Base-by-base conservation (phyloP, 2,888 invertebrate species). In the Brachylomia viminalis region DNA sequence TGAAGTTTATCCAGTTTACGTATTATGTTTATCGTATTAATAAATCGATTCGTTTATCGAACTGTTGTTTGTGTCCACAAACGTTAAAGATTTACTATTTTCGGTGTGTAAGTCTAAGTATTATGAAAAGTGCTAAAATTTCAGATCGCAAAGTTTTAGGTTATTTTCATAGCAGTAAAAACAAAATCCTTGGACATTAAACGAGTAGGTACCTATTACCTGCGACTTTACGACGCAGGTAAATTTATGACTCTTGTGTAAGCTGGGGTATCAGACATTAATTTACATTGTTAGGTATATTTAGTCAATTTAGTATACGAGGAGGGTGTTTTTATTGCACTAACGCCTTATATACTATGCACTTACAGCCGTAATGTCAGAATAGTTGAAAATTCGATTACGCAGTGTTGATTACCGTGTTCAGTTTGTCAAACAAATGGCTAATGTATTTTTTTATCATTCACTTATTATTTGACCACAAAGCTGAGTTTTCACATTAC, bases 241-340 rank as follows among this genome's bases (percentile, higher is more conserved):
- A 59, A 72, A 11, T 58, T 58, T 15, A 59, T 68, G 23, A 49
- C 13, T 56, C 23, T 47, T 49, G 33, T 72, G 67, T 69, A 61
- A 38, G n/a, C 49, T 45, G 20, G 0, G 15, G 3, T 58, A 62
- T 47, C 42, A 64, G 56, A 59, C 70, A 59, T 58, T 42, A n/a
- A 66, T 74, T 33, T 54, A 75, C 58, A 62, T 75, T 47, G 68
- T 66, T 23, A 47, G 13, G 54, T 56, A 65, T 61, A 83, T 79
- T 79, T 80, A 76, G 27, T 7, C 80, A 65, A 80, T 75, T 76
- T 65, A 52, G n/a, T 30, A 56, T 27, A 69, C 71, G 80, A 52
- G 13, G 42, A 49, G 17, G 15, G 7, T 27, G 47, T 47, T 58
- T 47, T 69, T 58, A 17, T 33, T 33, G 15, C 33, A 30, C 20